phyloP scores from a whole-genome alignment of 2,797 vertebrate species.

The Florisuga fusca region DNA sequence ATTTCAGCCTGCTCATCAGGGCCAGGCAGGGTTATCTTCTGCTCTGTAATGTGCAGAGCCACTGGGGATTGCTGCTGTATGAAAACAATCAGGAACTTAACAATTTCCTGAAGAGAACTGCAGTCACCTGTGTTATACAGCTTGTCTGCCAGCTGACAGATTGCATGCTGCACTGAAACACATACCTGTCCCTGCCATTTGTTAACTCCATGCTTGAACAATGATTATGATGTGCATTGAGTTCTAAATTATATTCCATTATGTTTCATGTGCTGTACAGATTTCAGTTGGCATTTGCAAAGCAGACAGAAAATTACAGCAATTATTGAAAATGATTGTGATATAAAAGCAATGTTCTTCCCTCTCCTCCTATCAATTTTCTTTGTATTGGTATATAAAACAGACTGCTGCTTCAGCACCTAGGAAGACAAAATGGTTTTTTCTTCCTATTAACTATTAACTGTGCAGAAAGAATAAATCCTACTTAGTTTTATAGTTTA shows the following conservation, averaged over 20 bases:
- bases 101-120: neutral
- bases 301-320: constrained; percentile 68
- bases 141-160: constrained; percentile 32
- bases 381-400: constrained; percentile 52
- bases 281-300: constrained; percentile 44
- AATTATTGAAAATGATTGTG: constrained; percentile 73
- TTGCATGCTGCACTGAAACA: constrained; percentile 18
- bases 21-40: neutral
- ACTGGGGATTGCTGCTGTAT: neutral
- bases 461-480: neutral
- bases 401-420: constrained; percentile 42
- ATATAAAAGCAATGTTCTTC: constrained; percentile 57
- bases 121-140: neutral
- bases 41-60: neutral
- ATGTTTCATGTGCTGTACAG: constrained; percentile 29
- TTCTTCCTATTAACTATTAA: neutral
- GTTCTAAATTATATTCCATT: constrained; percentile 60
- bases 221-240: constrained; percentile 44
- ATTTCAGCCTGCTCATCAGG: neutral
- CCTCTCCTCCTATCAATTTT: constrained; percentile 39
- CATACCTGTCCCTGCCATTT: constrained; percentile 7
- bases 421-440: constrained; percentile 15
- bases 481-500: neutral
- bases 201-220: constrained; percentile 34
- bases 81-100: neutral